Evolutionary conservation across 2,888 invertebrate species (phyloP).

Genomic region (Pachycephus smyrnensis): DNA sequence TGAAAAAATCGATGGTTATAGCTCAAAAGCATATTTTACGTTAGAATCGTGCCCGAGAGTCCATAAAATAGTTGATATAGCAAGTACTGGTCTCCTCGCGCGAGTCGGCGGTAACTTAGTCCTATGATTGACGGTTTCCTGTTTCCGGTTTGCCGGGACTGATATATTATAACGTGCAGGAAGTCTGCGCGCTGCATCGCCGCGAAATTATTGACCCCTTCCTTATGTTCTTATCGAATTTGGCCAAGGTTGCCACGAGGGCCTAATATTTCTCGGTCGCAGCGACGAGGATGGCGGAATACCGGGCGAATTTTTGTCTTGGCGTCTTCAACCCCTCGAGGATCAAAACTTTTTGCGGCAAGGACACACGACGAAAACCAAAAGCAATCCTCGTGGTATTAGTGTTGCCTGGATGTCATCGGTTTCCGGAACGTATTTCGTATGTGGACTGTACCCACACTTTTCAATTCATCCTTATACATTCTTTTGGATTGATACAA

Average conservation of each 20-base stretch:
- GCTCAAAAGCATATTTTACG: conserved; percentile 48
- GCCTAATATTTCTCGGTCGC: conserved; percentile 41
- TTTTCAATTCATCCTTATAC: neutral
- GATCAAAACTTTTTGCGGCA: neutral
- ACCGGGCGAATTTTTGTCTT: neutral
- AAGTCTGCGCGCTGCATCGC: conserved; percentile 45
- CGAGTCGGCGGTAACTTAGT: conserved; percentile 40
- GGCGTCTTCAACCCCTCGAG: neutral
- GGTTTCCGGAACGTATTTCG: neutral
- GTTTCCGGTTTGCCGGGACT: conserved; percentile 51
- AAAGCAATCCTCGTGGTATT: neutral
- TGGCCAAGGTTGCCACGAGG: conserved; percentile 33
- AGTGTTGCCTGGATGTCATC: neutral
- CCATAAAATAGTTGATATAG: conserved; percentile 40
- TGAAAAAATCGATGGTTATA: conserved; percentile 52
- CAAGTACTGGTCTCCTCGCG: conserved; percentile 15
- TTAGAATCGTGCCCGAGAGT: conserved; percentile 22
- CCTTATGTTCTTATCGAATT: conserved; percentile 37
- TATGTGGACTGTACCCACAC: neutral
- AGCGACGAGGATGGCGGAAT: neutral
- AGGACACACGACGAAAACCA: neutral
- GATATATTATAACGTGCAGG: conserved; percentile 54
- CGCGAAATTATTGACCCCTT: conserved; percentile 49
- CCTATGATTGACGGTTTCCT: conserved; percentile 59
- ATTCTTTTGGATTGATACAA: neutral